phyloP scores from a whole-genome alignment of 2,797 vertebrate species.

The Octomys mimax region DNA sequence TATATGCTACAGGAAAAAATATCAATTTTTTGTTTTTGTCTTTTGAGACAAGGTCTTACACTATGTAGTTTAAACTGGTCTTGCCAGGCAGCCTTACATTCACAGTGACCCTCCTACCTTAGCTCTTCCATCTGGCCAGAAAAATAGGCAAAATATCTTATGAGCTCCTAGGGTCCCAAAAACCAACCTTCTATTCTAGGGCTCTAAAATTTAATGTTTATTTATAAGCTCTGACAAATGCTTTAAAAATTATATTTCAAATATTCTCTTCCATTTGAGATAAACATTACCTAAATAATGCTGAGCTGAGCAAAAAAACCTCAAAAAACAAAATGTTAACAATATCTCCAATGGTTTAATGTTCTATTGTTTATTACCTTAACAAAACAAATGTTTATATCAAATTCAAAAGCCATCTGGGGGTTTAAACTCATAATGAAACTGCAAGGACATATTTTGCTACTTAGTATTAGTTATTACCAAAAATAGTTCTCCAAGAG shows the following conservation, averaged over 20 bases:
- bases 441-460: slow-evolving; percentile 50
- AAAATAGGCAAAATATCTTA: neutral
- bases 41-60: neutral
- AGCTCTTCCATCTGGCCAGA: neutral
- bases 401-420: slow-evolving; percentile 79
- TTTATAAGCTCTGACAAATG: slow-evolving; percentile 87
- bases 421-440: slow-evolving; percentile 80
- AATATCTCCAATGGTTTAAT: slow-evolving; percentile 78
- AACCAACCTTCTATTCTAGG: slow-evolving; percentile 11
- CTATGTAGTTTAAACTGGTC: neutral
- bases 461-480: slow-evolving; percentile 20
- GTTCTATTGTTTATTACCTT: slow-evolving; percentile 84
- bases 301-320: slow-evolving; percentile 77
- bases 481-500: neutral
- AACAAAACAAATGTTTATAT: slow-evolving; percentile 84
- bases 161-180: slow-evolving; percentile 65
- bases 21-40: slow-evolving; percentile 1
- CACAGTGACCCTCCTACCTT: neutral
- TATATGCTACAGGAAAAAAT: slow-evolving; percentile 80
- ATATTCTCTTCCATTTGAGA: slow-evolving; percentile 87
- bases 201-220: slow-evolving; percentile 85
- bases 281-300: slow-evolving; percentile 86
- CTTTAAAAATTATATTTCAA: slow-evolving; percentile 87
- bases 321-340: slow-evolving; percentile 69
- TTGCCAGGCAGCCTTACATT: neutral